Conservation (phyloP, 2,113 vertebrate genomes). For the Regulus satrapa region DNA sequence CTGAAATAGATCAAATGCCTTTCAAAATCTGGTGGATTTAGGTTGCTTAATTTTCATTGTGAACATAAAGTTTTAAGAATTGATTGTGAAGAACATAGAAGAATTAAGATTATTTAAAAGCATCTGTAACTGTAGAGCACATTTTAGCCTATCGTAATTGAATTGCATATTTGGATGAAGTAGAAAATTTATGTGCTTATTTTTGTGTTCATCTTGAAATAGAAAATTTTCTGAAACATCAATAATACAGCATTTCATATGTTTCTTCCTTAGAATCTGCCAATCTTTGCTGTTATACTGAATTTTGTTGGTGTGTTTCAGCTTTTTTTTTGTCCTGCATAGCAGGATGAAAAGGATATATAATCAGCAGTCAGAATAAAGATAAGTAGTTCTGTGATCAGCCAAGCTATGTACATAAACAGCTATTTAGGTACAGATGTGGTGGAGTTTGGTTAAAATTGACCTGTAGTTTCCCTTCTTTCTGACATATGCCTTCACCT, state of each 20-base stretch:
- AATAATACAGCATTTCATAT: not conserved
- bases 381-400: not conserved
- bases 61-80: not conserved
- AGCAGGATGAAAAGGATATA: not conserved
- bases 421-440: not conserved
- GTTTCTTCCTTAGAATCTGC: not conserved
- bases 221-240: not conserved
- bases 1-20: not conserved
- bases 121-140: not conserved
- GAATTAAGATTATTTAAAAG: not conserved
- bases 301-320: not conserved
- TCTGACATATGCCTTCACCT: not conserved
- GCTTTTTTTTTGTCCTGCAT: not conserved
- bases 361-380: not conserved
- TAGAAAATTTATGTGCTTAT: not conserved
- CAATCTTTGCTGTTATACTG: not conserved
- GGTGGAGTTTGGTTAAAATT: not conserved
- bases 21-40: not conserved
- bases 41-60: not conserved
- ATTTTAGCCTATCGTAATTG: not conserved
- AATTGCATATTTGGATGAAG: not conserved
- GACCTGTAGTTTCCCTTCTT: not conserved
- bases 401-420: not conserved
- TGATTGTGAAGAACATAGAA: not conserved
- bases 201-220: not conserved